Conservation (phyloP, 1,140 invertebrate genomes). For the Calosoma granatense region DNA sequence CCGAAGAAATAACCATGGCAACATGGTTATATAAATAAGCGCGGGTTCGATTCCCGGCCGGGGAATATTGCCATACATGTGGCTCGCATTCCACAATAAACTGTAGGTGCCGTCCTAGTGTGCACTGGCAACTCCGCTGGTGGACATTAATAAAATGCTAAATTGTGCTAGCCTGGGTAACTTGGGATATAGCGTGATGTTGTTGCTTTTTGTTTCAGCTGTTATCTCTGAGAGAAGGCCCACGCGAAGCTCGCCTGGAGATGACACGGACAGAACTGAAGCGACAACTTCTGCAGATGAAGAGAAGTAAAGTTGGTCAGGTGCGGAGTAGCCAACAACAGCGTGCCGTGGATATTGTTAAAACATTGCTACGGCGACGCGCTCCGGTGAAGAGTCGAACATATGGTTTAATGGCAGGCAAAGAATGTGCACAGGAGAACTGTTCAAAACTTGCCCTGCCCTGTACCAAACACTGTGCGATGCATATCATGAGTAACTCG, state of each 20-base stretch:
- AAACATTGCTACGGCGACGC: neutral
- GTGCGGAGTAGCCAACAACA: slow-evolving; percentile 16
- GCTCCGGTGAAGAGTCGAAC: neutral
- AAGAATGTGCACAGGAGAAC: slow-evolving; percentile 23
- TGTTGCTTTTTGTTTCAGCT: neutral
- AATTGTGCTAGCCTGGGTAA: too few species aligned
- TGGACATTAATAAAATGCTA: too few species aligned
- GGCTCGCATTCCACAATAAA: too few species aligned
- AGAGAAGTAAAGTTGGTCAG: slow-evolving; percentile 27
- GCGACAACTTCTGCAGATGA: slow-evolving; percentile 28
- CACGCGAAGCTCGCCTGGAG: slow-evolving; percentile 31
- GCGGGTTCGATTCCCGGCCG: too few species aligned
- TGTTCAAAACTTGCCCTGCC: slow-evolving; percentile 62
- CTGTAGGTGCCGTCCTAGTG: too few species aligned
- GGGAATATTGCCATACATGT: too few species aligned
- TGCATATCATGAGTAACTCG: slow-evolving; percentile 78
- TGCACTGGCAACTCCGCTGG: too few species aligned
- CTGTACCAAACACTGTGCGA: slow-evolving; percentile 69
- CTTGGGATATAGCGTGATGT: neutral
- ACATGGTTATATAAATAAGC: too few species aligned
- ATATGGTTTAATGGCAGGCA: slow-evolving; percentile 20
- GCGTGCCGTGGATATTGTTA: neutral
- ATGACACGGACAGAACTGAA: slow-evolving; percentile 32
- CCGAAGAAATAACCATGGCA: too few species aligned
- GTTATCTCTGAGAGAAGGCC: slow-evolving; percentile 26